Evolutionary conservation across 2,888 invertebrate genomes (phyloP).

Genomic region (Camptogramma bilineatum): DNA sequence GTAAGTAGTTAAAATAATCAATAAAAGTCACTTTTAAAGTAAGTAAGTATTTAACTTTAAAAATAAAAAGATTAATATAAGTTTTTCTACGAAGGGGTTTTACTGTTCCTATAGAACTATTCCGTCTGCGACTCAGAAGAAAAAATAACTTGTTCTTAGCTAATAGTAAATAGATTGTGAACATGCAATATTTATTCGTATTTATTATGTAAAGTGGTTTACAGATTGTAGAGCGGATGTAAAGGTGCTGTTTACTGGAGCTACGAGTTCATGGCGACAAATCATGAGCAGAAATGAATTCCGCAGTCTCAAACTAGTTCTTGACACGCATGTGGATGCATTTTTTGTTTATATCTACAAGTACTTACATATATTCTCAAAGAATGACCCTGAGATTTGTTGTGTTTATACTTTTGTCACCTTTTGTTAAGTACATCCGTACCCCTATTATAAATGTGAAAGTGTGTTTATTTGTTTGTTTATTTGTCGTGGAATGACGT

Average conservation of each 20-base stretch:
- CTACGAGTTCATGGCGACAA: slow-evolving; percentile 13
- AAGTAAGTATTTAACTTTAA: neutral
- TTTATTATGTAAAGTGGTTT: slow-evolving; percentile 33
- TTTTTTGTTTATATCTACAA: neutral
- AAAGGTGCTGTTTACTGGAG: slow-evolving; percentile 30
- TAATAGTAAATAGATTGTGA: slow-evolving; percentile 31
- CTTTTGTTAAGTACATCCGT: no score
- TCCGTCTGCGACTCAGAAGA: slow-evolving; percentile 6
- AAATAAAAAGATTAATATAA: no score
- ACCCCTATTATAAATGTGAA: no score
- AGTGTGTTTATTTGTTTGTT: no score
- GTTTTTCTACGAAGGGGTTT: neutral
- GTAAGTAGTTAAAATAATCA: no score
- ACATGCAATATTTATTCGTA: slow-evolving; percentile 32
- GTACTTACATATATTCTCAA: no score
- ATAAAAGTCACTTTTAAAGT: no score
- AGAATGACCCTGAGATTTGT: no score
- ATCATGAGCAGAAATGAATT: slow-evolving; percentile 4
- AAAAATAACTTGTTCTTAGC: slow-evolving; percentile 29
- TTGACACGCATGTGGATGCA: neutral
- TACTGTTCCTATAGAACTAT: neutral
- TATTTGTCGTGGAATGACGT: no score
- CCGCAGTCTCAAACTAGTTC: neutral
- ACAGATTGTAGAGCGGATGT: slow-evolving; percentile 30
- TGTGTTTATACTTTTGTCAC: no score